Evolutionary conservation across 2,888 invertebrate species (phyloP).

Genomic region (Didymodactylos carnosus): DNA sequence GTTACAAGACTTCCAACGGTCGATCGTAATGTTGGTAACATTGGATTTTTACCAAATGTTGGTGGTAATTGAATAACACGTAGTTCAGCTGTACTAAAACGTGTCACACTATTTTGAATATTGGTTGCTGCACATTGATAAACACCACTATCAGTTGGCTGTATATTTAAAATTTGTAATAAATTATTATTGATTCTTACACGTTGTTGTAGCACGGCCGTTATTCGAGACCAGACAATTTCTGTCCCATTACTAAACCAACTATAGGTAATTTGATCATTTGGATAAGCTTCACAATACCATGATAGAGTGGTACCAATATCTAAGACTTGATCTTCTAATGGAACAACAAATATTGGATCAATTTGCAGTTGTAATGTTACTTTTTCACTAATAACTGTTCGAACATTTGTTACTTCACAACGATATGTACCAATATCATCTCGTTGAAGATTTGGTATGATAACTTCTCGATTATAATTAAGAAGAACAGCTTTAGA

Average conservation of each 20-base stretch:
- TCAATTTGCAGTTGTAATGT: constrained; percentile 6
- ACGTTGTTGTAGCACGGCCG: not conserved
- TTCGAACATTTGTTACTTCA: constrained; percentile 6
- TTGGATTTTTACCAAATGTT: constrained; percentile 12
- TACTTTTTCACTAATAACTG: not conserved
- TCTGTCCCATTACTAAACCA: constrained; percentile 15
- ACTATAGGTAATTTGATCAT: constrained; percentile 5
- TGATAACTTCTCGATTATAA: constrained; percentile 6
- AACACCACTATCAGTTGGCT: constrained; percentile 8
- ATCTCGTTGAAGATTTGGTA: constrained; percentile 9
- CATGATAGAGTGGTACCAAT: constrained; percentile 4
- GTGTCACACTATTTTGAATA: constrained; percentile 2
- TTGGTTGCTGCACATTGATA: constrained; percentile 15
- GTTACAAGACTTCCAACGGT: constrained; percentile 8
- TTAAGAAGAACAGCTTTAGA: constrained; percentile 9
- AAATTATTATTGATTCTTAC: not conserved
- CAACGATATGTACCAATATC: constrained; percentile 11
- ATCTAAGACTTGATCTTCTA: constrained; percentile 11
- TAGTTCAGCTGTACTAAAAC: constrained; percentile 13
- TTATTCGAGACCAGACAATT: not conserved
- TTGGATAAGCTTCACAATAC: constrained; percentile 15
- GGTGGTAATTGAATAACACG: constrained; percentile 8
- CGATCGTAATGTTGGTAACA: constrained; percentile 7
- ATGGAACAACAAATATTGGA: constrained; percentile 12
- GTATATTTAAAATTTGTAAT: constrained; percentile 2